phyloP scores from a whole-genome alignment of 2,113 vertebrate genomes.

The Dascyllus trimaculatus region DNA sequence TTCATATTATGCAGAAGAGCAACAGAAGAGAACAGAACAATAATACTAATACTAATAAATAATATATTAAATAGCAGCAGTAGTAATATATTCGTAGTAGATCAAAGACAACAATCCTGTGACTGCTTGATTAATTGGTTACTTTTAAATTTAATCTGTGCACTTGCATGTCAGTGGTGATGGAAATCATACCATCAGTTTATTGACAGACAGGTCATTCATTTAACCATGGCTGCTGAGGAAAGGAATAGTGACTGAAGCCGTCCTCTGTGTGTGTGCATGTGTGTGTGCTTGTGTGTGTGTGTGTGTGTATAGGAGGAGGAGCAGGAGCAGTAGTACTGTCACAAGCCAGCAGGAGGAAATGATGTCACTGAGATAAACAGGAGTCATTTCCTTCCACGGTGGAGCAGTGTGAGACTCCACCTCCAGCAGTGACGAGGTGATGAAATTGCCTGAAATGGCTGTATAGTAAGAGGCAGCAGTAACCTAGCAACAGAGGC shows the following conservation, averaged over 20 bases:
- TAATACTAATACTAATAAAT: no score
- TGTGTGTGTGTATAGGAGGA: neutral
- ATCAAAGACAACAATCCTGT: no score
- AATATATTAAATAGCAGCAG: no score
- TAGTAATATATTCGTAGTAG: no score
- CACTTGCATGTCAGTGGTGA: neutral
- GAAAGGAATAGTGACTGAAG: no score
- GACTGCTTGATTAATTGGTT: no score
- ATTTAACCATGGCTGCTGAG: neutral
- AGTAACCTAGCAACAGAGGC: conserved; percentile 67
- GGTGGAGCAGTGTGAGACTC: conserved; percentile 45
- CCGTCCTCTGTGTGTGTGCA: neutral
- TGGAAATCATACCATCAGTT: neutral
- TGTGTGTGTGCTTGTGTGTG: conserved; percentile 2
- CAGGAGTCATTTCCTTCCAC: conserved; percentile 67
- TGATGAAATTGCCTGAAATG: conserved; percentile 53
- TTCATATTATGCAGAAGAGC: no score
- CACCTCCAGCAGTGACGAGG: conserved; percentile 30
- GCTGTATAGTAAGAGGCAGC: conserved; percentile 28
- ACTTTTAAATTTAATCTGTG: neutral
- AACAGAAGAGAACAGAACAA: no score
- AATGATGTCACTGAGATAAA: conserved; percentile 47
- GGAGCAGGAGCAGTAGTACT: neutral
- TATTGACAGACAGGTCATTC: neutral
- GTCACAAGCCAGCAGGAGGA: conserved; percentile 20